Evolutionary conservation across 2,113 vertebrate species (phyloP).

Genomic region (Albula goreensis): DNA sequence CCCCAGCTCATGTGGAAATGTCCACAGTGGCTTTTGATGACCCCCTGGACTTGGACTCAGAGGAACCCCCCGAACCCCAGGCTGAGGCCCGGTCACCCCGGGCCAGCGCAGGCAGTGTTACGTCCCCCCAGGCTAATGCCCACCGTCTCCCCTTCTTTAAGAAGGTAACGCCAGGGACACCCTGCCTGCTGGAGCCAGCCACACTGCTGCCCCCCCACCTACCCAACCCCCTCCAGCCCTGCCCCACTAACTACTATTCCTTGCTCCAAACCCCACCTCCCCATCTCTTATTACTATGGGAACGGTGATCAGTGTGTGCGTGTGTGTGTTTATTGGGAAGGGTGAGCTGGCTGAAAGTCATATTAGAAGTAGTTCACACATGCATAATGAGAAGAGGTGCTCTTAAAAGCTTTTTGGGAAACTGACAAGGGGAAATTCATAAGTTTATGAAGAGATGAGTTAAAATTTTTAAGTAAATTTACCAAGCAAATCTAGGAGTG

Average conservation of each 20-base stretch:
- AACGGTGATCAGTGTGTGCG: slow-evolving; percentile 37
- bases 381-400: background rate
- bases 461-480: no score
- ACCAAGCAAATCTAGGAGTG: no score
- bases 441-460: background rate
- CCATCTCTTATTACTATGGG: slow-evolving; percentile 33
- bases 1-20: slow-evolving; percentile 81
- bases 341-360: slow-evolving; percentile 14
- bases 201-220: slow-evolving; percentile 27
- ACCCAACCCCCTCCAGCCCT: background rate
- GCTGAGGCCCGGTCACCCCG: slow-evolving; percentile 81
- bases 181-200: slow-evolving; percentile 18
- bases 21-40: slow-evolving; percentile 88
- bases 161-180: slow-evolving; percentile 81
- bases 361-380: background rate
- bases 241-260: background rate
- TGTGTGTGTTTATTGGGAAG: slow-evolving; percentile 34
- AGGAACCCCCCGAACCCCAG: slow-evolving; percentile 78
- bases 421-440: background rate
- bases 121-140: slow-evolving; percentile 85
- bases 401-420: background rate
- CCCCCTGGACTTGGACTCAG: slow-evolving; percentile 85
- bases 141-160: slow-evolving; percentile 97
- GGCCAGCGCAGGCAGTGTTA: slow-evolving; percentile 89
- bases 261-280: slow-evolving; percentile 46